phyloP scores from a whole-genome alignment of 2,888 invertebrate species.

The Acanthoscelides obtectus region DNA sequence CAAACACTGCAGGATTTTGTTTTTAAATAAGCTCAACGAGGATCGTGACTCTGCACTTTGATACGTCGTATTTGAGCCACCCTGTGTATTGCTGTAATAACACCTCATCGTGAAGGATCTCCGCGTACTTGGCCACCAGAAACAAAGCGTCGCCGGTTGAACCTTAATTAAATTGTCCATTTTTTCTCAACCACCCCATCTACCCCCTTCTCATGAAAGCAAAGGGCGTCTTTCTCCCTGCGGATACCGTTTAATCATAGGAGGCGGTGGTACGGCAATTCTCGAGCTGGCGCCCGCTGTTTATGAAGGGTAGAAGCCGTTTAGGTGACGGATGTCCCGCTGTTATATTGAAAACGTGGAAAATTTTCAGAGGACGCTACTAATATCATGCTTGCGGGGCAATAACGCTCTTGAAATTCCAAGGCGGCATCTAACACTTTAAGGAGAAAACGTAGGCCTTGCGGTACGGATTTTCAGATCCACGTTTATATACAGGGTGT shows the following conservation, averaged over 20 bases:
- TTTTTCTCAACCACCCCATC: neutral
- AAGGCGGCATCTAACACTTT: too few species aligned
- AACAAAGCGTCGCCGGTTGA: neutral
- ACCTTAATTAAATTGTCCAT: neutral
- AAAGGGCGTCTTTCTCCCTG: neutral
- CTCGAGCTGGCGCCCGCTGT: neutral
- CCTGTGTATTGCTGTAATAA: neutral
- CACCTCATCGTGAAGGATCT: neutral
- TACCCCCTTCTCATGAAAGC: neutral
- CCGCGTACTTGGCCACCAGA: neutral
- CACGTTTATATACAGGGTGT: too few species aligned
- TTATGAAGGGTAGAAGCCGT: neutral
- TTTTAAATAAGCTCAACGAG: too few species aligned
- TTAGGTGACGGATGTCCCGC: neutral
- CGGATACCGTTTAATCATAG: neutral
- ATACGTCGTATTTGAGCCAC: neutral
- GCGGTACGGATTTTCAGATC: too few species aligned
- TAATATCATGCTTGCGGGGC: too few species aligned
- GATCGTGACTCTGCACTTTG: too few species aligned
- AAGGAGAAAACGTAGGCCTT: too few species aligned
- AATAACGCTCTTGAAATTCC: too few species aligned
- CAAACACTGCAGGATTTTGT: too few species aligned
- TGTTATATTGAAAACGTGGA: neutral
- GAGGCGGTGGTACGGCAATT: neutral
- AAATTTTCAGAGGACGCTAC: neutral